Conservation (phyloP, 2,888 invertebrate genomes). For the Uloborus plumipes region DNA sequence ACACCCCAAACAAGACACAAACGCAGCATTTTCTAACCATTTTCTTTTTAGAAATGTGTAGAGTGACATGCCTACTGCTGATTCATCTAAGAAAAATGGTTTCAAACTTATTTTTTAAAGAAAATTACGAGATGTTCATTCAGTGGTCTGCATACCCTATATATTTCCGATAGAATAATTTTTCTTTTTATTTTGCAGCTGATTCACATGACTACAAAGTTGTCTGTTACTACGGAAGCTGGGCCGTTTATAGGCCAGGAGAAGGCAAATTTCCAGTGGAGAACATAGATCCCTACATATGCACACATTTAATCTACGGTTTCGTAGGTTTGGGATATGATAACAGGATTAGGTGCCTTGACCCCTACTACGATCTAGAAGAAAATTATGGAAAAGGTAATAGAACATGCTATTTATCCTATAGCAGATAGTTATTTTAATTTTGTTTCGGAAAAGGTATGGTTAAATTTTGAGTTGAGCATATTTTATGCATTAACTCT, state of each 20-base stretch:
- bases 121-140: too few species aligned
- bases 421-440: too few species aligned
- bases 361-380: constrained; percentile 76
- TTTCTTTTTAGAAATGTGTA: too few species aligned
- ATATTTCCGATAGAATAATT: not conserved
- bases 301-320: constrained; percentile 82
- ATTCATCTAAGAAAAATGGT: too few species aligned
- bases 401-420: too few species aligned
- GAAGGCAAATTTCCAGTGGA: constrained; percentile 76
- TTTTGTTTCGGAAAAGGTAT: too few species aligned
- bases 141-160: not conserved
- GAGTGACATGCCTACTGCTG: too few species aligned
- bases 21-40: too few species aligned
- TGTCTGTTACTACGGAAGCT: constrained; percentile 83
- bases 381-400: constrained; percentile 75
- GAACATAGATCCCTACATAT: constrained; percentile 78
- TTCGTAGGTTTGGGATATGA: constrained; percentile 78
- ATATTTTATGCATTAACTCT: too few species aligned
- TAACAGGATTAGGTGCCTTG: constrained; percentile 79
- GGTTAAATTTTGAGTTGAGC: too few species aligned
- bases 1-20: too few species aligned
- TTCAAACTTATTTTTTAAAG: too few species aligned
- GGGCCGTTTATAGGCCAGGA: constrained; percentile 76
- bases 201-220: constrained; percentile 69
- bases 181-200: constrained; percentile 15